Evolutionary conservation across 1,140 invertebrate species (phyloP), one percentile per base, ranked within the genome.

Genomic region (Psix sp.): DNA sequence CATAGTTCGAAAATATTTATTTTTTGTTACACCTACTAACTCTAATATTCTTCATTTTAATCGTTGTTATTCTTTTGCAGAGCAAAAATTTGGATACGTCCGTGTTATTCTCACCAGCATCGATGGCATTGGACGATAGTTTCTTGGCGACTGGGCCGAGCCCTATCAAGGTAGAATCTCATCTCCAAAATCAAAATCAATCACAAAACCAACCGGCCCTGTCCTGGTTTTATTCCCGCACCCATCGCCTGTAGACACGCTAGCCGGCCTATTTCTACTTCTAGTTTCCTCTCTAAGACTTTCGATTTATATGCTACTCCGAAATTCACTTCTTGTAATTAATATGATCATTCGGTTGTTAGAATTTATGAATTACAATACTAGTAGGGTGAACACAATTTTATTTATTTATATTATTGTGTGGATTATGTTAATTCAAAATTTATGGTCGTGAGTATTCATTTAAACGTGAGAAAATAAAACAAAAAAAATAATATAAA

Each of bases 81-180:
- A 96, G 95, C 83, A 96, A 96, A 88, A 94, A 93, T 39, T 84
- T 96, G 80, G 91, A 94, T 76, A 91, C 91, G 18, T 95, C 94
- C 5, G 91, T 94, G 9, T 84, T 95, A 59, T 96, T 96, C 79
- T 96, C 94, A 1, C 94, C 95, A 1, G 93, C 94, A 7, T 94
- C 94, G 3, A 94, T 96, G 78, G 88, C 91, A 10, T 86, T 90
- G 59, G 90, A 91, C 31, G 72, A 85, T 72, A 87, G 83, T 78
- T 87, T 87, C 40, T 71, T 87, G 48, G 76, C 83, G 24, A 80
- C 82, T 56, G 84, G 83, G 45, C 81, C 85, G 24, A 87, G 84
- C 77, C 85, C 86, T 17, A 70, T 83, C 42, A 87, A 87, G 86
- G 86, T 87, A 87, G 84, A 86, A 29, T 45, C 63, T 59, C 79